These are phyloP conservation scores for Cancer borealis DNA, from an alignment of 2,888 invertebrate genomes.

Conservation along the genomic window DNA sequence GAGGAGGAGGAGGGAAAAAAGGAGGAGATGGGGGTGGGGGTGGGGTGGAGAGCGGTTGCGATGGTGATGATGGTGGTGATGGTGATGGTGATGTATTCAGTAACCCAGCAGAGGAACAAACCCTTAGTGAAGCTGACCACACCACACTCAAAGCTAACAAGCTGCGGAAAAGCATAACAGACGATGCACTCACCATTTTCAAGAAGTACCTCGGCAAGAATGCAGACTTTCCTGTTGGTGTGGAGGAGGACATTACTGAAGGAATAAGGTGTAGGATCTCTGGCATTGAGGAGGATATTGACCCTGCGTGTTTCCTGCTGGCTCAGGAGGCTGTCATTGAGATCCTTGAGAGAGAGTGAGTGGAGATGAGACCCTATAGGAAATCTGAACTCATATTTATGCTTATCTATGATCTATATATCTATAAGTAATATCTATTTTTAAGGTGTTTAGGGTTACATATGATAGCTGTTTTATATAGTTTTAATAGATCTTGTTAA, in stretches of 20 bases:
- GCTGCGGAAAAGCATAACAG: constrained; percentile 56
- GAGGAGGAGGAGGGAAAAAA: background rate
- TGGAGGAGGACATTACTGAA: constrained; percentile 54
- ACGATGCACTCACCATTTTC: constrained; percentile 67
- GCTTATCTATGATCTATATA: background rate
- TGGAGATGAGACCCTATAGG: background rate
- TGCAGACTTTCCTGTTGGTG: constrained; percentile 51
- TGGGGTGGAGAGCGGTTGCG: background rate
- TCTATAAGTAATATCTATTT: no score
- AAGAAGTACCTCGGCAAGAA: constrained; percentile 64
- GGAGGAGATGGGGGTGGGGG: background rate
- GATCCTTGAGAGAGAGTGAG: constrained; percentile 56
- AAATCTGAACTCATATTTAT: background rate
- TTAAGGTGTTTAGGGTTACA: no score
- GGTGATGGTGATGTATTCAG: background rate
- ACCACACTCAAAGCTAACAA: constrained; percentile 42
- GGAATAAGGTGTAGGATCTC: constrained; percentile 48
- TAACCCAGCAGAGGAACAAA: background rate
- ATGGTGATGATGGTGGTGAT: background rate
- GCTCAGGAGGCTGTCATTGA: constrained; percentile 75
- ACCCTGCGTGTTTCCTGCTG: constrained; percentile 58
- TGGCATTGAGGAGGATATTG: constrained; percentile 53
- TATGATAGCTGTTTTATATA: background rate
- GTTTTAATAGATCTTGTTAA: background rate
- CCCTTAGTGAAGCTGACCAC: background rate